Evolutionary conservation across 2,113 vertebrate species (phyloP), one percentile per base, ranked within the genome.

Genomic region (Dicrurus megarhynchus): DNA sequence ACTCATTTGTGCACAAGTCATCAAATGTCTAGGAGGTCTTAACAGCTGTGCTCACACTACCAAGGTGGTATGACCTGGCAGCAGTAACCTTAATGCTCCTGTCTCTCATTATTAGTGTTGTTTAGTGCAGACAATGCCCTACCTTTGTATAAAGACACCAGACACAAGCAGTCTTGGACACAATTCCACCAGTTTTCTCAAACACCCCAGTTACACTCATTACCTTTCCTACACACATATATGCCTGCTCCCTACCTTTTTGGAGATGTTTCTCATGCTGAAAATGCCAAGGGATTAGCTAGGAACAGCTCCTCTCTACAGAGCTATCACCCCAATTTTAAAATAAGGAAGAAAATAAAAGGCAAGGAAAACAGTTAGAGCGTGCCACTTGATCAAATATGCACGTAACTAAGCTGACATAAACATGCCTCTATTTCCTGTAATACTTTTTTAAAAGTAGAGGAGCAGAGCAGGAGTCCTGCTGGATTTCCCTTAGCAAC

Each of bases 401-500:
- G 0, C 75, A 90, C 83, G 82, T 95, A 97, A 97, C 96, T 92
- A 97, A 96, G 95, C 97, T 96, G 97, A 97, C 97, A 97, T 80
- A 95, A 97, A 98, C 95, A 95, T 94, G 90, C 95, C 74, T 94
- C 94, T 84, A 89, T 97, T 91, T 93, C 97, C 96, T 95, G 93
- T 89, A 97, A 96, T 96, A 98, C 96, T 97, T 97, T 96, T 98
- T 96, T 93, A 87, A 97, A 98, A 98, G 97, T 98, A 96, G 95
- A 97, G 96, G 95, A 98, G 94, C 92, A 94, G 97, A 94, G 84
- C 97, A 87, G 97, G 97, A 98, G 95, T 97, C 98, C 98, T 97
- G 97, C 98, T 98, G 98, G 92, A 98, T 98, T 98, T 98, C 98
- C 98, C 98, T 98, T 98, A 98, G 98, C 98, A 98, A 98, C 98